Percentiles rank a stretch among this genome's conserved stretches.
These are phyloP conservation scores for Heteromurus nitidus DNA, from an alignment of 2,888 invertebrate genomes.

Conservation along the genomic window DNA sequence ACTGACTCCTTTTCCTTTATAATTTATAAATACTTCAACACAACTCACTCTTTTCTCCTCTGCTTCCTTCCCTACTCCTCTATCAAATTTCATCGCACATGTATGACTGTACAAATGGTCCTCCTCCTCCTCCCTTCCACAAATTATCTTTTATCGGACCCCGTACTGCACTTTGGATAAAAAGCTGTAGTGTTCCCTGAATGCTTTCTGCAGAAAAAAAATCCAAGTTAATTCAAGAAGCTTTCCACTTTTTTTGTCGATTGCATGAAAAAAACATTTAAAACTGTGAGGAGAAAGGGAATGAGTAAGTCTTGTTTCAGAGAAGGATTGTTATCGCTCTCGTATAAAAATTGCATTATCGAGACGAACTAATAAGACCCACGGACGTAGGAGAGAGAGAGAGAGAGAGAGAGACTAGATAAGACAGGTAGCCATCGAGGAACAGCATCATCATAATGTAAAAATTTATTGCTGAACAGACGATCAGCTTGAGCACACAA, in stretches of 20 bases:
- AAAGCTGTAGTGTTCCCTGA: neutral
- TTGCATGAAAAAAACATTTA: slow-evolving; percentile 16
- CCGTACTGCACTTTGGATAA: neutral
- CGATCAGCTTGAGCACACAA: slow-evolving; percentile 50
- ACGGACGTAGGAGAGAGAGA: neutral
- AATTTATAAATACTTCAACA: slow-evolving; percentile 9
- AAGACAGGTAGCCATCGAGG: slow-evolving; percentile 64
- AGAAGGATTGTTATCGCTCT: too few relatives aligned
- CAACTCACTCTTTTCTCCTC: neutral
- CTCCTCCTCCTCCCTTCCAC: neutral
- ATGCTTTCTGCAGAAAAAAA: neutral
- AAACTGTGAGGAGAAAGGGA: neutral
- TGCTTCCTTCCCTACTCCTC: neutral
- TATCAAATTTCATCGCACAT: slow-evolving; percentile 51
- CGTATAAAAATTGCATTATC: too few relatives aligned
- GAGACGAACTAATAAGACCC: slow-evolving; percentile 10
- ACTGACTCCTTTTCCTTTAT: neutral
- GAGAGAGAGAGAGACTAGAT: slow-evolving; percentile 12
- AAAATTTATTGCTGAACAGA: slow-evolving; percentile 62
- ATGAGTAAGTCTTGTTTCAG: neutral
- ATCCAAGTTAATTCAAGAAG: too few relatives aligned
- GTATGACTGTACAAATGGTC: slow-evolving; percentile 15
- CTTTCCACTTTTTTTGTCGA: too few relatives aligned
- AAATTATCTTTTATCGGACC: slow-evolving; percentile 15
- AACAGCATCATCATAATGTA: slow-evolving; percentile 50